phyloP scores from a whole-genome alignment of 1,140 invertebrate genomes.

The Samia ricini region DNA sequence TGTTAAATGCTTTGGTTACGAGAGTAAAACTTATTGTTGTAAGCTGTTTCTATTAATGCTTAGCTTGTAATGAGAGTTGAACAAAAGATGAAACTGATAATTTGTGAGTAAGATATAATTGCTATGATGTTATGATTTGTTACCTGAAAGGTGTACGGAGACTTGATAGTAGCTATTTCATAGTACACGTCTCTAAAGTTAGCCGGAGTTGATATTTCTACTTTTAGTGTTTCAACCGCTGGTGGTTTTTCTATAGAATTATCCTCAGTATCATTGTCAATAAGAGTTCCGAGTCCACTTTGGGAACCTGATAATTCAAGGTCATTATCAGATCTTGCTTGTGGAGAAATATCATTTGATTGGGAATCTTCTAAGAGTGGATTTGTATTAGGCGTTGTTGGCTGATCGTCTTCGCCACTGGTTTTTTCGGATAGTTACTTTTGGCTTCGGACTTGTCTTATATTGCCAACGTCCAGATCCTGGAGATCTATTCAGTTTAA shows the following conservation, averaged over 20 bases:
- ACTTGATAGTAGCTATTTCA: slow-evolving; percentile 93
- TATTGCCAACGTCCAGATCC: slow-evolving; percentile 88
- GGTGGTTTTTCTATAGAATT: slow-evolving; percentile 81
- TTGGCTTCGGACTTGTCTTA: slow-evolving; percentile 91
- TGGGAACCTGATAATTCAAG: slow-evolving; percentile 83
- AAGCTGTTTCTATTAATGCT: no score
- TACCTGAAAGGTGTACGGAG: slow-evolving; percentile 93
- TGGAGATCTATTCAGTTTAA: slow-evolving; percentile 86
- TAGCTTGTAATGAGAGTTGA: no score
- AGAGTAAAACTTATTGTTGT: no score
- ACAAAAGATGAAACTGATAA: no score
- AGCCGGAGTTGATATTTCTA: slow-evolving; percentile 91
- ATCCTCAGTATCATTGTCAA: slow-evolving; percentile 80
- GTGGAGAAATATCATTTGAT: slow-evolving; percentile 62
- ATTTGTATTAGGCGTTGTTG: slow-evolving; percentile 65
- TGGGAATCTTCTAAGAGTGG: slow-evolving; percentile 61
- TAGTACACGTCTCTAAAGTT: slow-evolving; percentile 91
- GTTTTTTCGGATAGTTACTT: slow-evolving; percentile 88
- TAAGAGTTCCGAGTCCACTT: slow-evolving; percentile 79
- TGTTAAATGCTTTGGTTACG: no score
- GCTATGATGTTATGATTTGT: no score
- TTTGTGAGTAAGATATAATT: no score
- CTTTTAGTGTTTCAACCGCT: slow-evolving; percentile 87
- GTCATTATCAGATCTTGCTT: slow-evolving; percentile 80
- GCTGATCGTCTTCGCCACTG: slow-evolving; percentile 76